Evolutionary conservation across 2,113 vertebrate genomes (phyloP), one percentile per base, ranked within the genome.

Genomic region (Toxostoma redivivum): DNA sequence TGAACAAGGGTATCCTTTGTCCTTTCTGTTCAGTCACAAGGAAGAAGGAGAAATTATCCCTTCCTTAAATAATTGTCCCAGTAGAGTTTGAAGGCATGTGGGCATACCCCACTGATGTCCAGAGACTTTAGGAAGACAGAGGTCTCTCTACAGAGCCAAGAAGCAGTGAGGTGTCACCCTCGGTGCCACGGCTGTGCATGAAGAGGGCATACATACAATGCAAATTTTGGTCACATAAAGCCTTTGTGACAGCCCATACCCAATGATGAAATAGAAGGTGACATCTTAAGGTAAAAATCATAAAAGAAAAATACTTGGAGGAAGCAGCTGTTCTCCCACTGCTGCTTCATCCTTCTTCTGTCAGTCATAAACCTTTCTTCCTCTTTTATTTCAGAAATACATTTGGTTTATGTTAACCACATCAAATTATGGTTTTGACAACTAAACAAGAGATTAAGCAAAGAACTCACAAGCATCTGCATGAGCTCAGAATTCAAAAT

Each of bases 261-360:
- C 50, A 88, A 57, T 0, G 11, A 94, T 67, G 70, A 84, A 77
- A 95, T 81, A 71, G 54, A 88, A 96, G 70, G 64, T 88, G 86
- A 96, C 65, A 81, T 60, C 61, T 85, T 78, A 94, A 91, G 78
- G 67, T 89, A 93, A 74, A 77, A 87, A 92, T 56, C 78, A 88
- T 95, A 74, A 83, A 88, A 86, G 72, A 91, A 95, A 94, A 91
- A 86, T 88, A 96, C 2, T 10, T 20, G 5, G 67, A 90, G 50
- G 58, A 95, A 91, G 47, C 90, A 96, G 92, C 61, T 96, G 90
- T 84, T 97, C 72, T 82, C 47, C 85, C 40, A 79, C 64, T 95
- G 65, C 58, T 95, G 65, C 45, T 67, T 95, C 72, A 86, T 92
- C 33, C 11, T 83, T 78, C 48, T 62, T 85, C 35, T 71, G 45